Conservation (phyloP, 2,888 invertebrate species). For the Diarsia brunnea region DNA sequence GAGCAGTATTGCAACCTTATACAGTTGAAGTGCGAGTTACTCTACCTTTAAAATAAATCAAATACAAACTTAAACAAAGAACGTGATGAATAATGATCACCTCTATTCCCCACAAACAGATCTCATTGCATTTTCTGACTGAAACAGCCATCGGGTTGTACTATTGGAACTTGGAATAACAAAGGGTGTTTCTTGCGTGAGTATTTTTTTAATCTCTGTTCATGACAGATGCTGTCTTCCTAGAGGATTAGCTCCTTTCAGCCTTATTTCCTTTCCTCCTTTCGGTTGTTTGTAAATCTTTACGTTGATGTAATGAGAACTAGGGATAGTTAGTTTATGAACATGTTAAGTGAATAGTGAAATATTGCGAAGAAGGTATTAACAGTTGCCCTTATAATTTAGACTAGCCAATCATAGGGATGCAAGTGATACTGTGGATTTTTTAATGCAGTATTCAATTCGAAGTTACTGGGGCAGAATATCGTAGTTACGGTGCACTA, state of each 20-base stretch:
- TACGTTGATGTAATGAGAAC: background rate
- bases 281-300: background rate
- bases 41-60: no score
- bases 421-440: background rate
- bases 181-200: background rate
- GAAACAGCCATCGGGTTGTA: background rate
- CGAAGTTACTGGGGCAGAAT: background rate
- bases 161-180: slow-evolving; percentile 1
- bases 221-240: background rate
- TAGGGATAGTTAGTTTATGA: background rate
- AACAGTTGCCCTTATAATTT: background rate
- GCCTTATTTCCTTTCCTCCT: background rate
- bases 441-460: background rate
- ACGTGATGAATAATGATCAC: background rate
- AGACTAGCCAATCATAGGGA: background rate
- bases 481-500: background rate
- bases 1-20: no score
- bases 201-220: slow-evolving; percentile 6
- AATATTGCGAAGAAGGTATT: background rate
- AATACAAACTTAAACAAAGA: background rate
- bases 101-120: background rate
- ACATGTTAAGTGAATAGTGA: background rate
- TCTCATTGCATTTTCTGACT: background rate
- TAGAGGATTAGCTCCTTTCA: background rate
- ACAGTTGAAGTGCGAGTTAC: no score